These are phyloP conservation scores for Drosophila kokeensis DNA, from an alignment of 2,888 invertebrate genomes.

Conservation along the genomic window DNA sequence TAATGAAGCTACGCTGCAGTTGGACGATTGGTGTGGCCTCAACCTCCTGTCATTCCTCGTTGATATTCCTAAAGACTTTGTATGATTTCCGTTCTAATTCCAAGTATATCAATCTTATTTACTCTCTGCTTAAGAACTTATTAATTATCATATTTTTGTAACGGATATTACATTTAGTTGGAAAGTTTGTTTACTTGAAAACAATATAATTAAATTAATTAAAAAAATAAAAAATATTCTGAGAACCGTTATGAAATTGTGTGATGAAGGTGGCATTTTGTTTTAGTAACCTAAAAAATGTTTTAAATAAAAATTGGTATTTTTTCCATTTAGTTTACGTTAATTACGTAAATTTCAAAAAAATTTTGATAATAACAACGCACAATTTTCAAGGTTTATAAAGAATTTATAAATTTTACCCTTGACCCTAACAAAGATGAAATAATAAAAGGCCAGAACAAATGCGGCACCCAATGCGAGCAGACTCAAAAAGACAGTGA, in stretches of 20 bases:
- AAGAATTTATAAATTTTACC: background rate
- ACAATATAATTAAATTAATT: background rate
- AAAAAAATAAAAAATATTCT: background rate
- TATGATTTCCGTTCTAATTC: too few species aligned
- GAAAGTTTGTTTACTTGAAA: background rate
- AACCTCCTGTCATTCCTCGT: background rate
- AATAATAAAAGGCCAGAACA: background rate
- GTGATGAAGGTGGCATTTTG: background rate
- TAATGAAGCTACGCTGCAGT: constrained; percentile 26
- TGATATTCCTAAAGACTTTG: constrained; percentile 1
- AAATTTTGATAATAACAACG: background rate
- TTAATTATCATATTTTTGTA: background rate
- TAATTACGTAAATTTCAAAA: background rate
- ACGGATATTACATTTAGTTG: background rate
- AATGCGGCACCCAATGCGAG: constrained; percentile 1
- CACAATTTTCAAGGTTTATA: background rate
- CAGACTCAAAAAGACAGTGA: constrained; percentile 8
- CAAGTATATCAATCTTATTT: constrained; percentile 4
- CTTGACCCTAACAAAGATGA: background rate
- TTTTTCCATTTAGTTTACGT: background rate
- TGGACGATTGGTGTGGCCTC: background rate
- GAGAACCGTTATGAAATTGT: background rate
- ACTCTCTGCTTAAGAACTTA: background rate
- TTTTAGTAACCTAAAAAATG: background rate
- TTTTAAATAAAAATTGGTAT: background rate